Conservation (phyloP, 2,113 vertebrate species). For the Festucalex cinctus region DNA sequence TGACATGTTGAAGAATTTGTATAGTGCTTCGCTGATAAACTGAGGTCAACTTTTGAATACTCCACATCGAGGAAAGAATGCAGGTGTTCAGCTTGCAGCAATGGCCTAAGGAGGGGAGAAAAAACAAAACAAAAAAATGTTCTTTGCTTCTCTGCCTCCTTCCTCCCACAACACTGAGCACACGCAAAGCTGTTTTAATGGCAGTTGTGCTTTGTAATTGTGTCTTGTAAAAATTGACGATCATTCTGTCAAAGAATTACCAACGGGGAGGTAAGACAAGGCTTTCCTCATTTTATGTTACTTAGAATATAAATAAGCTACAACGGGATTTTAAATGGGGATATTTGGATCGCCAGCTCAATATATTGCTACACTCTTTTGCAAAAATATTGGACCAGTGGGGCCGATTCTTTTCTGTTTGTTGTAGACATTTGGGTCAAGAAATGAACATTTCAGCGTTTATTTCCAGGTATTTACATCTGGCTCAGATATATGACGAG, state of each 20-base stretch:
- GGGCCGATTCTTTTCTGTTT: neutral
- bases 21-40: slow-evolving; percentile 36
- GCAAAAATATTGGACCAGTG: neutral
- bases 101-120: slow-evolving; percentile 14
- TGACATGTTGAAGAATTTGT: slow-evolving; percentile 54
- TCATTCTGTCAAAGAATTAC: slow-evolving; percentile 4
- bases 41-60: slow-evolving; percentile 45
- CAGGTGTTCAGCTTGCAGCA: slow-evolving; percentile 60
- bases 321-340: slow-evolving; percentile 16
- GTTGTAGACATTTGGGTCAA: neutral
- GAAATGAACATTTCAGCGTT: too few relatives aligned
- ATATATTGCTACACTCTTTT: neutral
- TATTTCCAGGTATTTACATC: too few relatives aligned
- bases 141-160: slow-evolving; percentile 1
- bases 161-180: slow-evolving; percentile 16
- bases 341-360: slow-evolving; percentile 3
- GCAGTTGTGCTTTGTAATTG: slow-evolving; percentile 21
- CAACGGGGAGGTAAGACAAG: slow-evolving; percentile 20
- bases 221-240: slow-evolving; percentile 16
- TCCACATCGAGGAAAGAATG: slow-evolving; percentile 27
- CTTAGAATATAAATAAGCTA: neutral
- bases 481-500: too few relatives aligned
- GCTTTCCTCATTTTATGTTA: slow-evolving; percentile 33
- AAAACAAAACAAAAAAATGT: too few relatives aligned
- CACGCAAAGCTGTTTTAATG: slow-evolving; percentile 11